Conservation (phyloP, 1,140 invertebrate genomes). For the Drosophila saltans region DNA sequence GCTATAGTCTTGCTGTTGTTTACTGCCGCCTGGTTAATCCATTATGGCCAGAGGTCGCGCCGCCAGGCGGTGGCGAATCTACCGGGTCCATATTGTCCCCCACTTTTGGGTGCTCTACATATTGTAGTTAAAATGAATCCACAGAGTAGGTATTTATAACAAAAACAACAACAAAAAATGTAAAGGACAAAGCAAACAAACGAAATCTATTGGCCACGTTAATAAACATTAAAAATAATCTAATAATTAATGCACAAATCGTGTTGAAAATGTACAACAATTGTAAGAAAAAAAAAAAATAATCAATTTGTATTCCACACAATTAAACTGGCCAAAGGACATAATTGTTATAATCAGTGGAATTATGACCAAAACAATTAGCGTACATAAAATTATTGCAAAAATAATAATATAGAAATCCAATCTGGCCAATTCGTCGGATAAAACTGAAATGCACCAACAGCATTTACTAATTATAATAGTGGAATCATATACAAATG, state of each 20-base stretch:
- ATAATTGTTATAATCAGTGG: conserved; percentile 6
- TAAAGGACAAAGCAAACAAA: not conserved
- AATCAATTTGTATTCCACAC: conserved; percentile 11
- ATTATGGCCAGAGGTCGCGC: conserved; percentile 41
- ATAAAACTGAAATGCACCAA: not conserved
- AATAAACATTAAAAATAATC: conserved; percentile 7
- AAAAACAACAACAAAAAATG: not conserved
- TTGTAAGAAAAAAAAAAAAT: not conserved
- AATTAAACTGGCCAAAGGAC: conserved; percentile 5
- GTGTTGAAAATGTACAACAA: not conserved
- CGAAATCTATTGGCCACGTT: not conserved
- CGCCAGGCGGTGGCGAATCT: conserved; percentile 63
- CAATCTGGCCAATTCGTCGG: not conserved
- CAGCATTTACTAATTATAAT: not conserved
- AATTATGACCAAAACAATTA: conserved; percentile 6
- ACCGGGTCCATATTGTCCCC: conserved; percentile 55
- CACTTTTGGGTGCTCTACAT: conserved; percentile 54
- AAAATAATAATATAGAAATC: not conserved
- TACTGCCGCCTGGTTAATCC: conserved; percentile 32
- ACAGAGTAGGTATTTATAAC: conserved; percentile 50
- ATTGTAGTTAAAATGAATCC: conserved; percentile 40
- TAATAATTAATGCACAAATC: conserved; percentile 12
- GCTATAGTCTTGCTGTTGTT: conserved; percentile 54
- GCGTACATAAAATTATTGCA: not conserved
- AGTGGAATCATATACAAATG: not conserved